Evolutionary conservation across 2,113 vertebrate species (phyloP), one percentile per base, ranked within the genome.

Genomic region (Labeo rohita): DNA sequence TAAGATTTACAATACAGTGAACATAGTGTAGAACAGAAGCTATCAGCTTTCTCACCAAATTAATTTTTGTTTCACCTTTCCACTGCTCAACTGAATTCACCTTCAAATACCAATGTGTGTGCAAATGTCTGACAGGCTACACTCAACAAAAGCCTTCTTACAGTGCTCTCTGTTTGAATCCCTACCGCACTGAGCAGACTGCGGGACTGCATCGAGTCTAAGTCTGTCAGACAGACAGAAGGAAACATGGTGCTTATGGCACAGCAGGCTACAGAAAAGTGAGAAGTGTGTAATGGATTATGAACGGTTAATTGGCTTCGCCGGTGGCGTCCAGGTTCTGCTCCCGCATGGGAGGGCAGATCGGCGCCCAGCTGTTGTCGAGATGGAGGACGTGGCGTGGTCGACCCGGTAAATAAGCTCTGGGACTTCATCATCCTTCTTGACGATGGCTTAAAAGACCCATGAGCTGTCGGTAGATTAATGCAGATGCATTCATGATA

Each of bases 401-500:
- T 83, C 4, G 13, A 78, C 47, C 50, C 52, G 6, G 89, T 90
- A 91, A 92, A 92, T 84, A 91, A 88, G 72, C 89, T 85, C 80
- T 83, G 50, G 52, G 83, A 90, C 83, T 89, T 34, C 11, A 54
- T 89, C 85, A 90, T 87, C 89, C 85, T 80, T 90, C 90, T 82
- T 28, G 2, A 72, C n/a, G 39, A 66, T 28, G 68, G 2, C 70
- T 54, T 49, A 56, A 23, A 79, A 13, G 28, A 65, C 50, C 39
- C 10, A 18, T n/a, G n/a, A 73, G 74, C 73, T 47, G 45, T n/a
- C 59, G 5, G 76, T 18, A 81, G 79, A 93, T 93, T 88, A 91
- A 92, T 90, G 89, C 90, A 92, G 91, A 93, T 88, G 79, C 90
- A 92, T 93, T 93, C 91, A 92, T 92, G 90, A 92, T 90, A 90